Base-by-base conservation (phyloP, 2,888 invertebrate species). In the Lasioglossum oenotherae region DNA sequence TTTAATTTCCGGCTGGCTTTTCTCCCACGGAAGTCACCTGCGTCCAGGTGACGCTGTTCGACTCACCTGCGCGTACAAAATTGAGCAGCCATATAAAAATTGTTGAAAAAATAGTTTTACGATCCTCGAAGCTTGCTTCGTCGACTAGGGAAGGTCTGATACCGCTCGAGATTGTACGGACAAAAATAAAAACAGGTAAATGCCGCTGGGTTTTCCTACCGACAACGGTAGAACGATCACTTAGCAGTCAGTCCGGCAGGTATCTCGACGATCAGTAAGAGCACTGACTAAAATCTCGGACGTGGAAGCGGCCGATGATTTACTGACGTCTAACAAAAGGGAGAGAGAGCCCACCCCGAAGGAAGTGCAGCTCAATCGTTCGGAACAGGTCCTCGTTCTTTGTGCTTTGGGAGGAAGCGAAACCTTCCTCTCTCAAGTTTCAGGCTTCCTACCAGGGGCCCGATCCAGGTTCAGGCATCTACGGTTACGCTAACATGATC, bases 321-420 rank as follows among this genome's bases (percentile, higher is more conserved):
- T 83, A 81, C 69, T 82, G 41, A 19, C 46, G 64, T 53, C 23
- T 72, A 89, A 87, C 86, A 89, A 84, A 80, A 53, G 53, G 53
- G 23, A 53, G 23, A 53, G 23, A 49, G 85, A 77, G 53, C 27
- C 64, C 81, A 77, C 76, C 74, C 79, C 23, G 80, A 82, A 89
- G 83, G 86, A 89, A 89, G 88, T 86, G 86, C 85, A 83, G 86
- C 19, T 73, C 89, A 74, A 81, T 83, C 87, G 81, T 41, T 86
- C 60, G 88, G 84, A 80, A 88, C 86, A 81, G 77, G 82, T 82
- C 81, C 78, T 67, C 67, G 49, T 72, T 23, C 38, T 23, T 60
- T 27, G 75, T 79, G 38, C 53, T 57, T 12, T 31, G 53, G 16
- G n/a, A 75, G 82, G 86, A 86, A 82, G 86, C 41, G 82, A 82